Evolutionary conservation across 2,113 vertebrate species (phyloP).

Genomic region (Burhinus oedicnemus): DNA sequence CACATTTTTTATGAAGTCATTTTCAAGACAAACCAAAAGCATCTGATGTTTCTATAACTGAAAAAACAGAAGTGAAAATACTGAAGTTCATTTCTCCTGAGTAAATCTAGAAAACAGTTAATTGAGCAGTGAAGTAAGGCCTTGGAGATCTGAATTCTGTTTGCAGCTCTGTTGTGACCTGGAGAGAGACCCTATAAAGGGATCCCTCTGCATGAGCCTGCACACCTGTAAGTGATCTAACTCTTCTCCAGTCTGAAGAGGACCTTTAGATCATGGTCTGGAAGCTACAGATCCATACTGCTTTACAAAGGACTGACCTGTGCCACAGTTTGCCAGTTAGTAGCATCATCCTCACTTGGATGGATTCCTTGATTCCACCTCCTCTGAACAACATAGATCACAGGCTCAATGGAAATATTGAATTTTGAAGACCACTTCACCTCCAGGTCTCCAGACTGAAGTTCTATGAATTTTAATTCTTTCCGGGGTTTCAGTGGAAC

Average conservation of each 20-base stretch:
- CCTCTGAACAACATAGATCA: conserved; percentile 91
- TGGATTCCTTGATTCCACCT: conserved; percentile 96
- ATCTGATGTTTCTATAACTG: not conserved
- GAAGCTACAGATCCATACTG: not conserved
- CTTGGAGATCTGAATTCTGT: not conserved
- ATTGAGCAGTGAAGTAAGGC: not conserved
- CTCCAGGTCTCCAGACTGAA: conserved; percentile 85
- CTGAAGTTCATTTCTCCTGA: not conserved
- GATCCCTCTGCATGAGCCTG: not conserved
- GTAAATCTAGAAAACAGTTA: not conserved
- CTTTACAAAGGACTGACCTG: conserved; percentile 78
- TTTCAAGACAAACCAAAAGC: not conserved
- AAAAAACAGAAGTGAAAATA: not conserved
- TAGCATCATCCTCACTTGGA: conserved; percentile 92
- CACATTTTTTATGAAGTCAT: not conserved
- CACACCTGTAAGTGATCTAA: not conserved
- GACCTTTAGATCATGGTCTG: not conserved
- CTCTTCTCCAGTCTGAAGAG: not conserved
- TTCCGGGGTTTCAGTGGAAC: conserved; percentile 95
- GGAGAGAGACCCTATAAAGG: not conserved
- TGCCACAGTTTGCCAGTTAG: conserved; percentile 87
- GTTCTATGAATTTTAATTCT: conserved; percentile 88
- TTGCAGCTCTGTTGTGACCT: not conserved
- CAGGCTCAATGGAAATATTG: conserved; percentile 94
- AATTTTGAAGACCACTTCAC: conserved; percentile 96